phyloP scores from a whole-genome alignment of 1,140 invertebrate genomes.

The Berghia stephanieae region DNA sequence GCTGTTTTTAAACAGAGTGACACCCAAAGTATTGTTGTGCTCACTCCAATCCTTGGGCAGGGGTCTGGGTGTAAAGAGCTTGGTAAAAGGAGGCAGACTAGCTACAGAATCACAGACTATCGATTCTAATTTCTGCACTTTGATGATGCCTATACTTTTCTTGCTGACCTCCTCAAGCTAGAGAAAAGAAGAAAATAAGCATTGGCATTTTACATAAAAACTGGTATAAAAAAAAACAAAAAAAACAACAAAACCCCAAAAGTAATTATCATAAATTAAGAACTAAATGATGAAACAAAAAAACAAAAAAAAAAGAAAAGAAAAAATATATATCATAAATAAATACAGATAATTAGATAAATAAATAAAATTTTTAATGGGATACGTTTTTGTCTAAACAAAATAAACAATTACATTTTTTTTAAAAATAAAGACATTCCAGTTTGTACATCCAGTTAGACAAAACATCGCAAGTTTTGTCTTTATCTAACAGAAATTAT shows the following conservation, averaged over 20 bases:
- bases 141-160: constrained; percentile 9
- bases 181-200: not conserved
- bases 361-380: no score
- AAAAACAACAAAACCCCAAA: not conserved
- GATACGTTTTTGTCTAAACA: no score
- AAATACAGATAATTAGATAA: constrained; percentile 4
- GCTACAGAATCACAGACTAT: constrained; percentile 26
- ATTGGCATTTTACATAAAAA: not conserved
- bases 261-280: not conserved
- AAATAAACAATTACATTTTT: no score
- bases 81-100: constrained; percentile 21
- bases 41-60: not conserved
- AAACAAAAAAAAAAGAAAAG: not conserved
- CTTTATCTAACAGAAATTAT: no score
- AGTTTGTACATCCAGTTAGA: no score
- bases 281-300: not conserved
- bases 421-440: no score
- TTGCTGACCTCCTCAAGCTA: constrained; percentile 17
- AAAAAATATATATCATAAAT: constrained; percentile 14
- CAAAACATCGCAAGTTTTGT: no score
- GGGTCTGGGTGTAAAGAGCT: constrained; percentile 12
- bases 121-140: constrained; percentile 11
- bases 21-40: not conserved
- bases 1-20: constrained; percentile 21
- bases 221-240: not conserved